Evolutionary conservation across 2,113 vertebrate species (phyloP).

Genomic region (Gymnorhina tibicen): DNA sequence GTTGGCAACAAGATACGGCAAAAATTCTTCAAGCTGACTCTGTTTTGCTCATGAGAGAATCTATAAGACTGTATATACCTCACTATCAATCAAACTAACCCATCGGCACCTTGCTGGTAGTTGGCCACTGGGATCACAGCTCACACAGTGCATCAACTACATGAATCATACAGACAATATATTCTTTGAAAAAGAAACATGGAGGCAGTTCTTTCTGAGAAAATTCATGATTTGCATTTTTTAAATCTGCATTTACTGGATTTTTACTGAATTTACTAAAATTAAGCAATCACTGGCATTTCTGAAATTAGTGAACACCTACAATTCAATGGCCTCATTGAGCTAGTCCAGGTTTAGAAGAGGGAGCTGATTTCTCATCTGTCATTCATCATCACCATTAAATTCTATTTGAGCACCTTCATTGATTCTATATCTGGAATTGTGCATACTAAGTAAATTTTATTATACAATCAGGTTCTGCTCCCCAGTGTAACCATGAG

Average conservation of each 20-base stretch:
- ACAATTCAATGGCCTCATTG: not conserved
- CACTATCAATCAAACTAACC: not conserved
- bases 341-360: not conserved
- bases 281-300: not conserved
- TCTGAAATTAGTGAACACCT: constrained; percentile 6
- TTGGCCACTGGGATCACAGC: not conserved
- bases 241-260: not conserved
- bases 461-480: not conserved
- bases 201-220: not conserved
- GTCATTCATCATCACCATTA: not conserved
- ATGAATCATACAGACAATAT: not conserved
- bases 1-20: not conserved
- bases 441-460: not conserved
- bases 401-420: not conserved
- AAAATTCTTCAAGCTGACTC: not conserved
- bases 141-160: not conserved
- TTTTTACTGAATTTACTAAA: not conserved
- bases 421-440: not conserved
- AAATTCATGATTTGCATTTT: not conserved
- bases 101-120: not conserved
- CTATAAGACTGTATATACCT: not conserved
- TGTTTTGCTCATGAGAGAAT: not conserved
- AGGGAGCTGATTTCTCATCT: not conserved
- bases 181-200: not conserved
- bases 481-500: not conserved